These are phyloP conservation scores for Oryzias dopingdopingensis DNA, from an alignment of 2,797 vertebrate species.

Conservation along the genomic window DNA sequence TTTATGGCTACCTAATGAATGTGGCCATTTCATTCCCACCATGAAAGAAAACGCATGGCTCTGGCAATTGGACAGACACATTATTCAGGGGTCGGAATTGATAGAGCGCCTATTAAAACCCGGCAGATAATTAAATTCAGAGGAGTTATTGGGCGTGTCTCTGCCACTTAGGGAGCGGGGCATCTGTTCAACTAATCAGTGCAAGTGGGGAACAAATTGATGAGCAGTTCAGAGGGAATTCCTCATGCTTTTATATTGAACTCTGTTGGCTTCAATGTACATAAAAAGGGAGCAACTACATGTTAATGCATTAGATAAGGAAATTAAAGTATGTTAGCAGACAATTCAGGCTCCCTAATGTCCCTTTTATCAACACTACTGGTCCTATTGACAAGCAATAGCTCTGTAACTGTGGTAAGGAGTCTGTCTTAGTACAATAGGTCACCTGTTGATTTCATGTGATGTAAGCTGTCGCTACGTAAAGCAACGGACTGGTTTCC, in stretches of 20 bases:
- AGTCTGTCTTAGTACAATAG: conserved; percentile 40
- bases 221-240: not conserved
- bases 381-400: conserved; percentile 32
- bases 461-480: conserved; percentile 34
- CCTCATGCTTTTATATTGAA: not conserved
- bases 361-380: conserved; percentile 19
- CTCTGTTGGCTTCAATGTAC: conserved; percentile 11
- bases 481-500: conserved; percentile 65
- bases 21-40: conserved; percentile 44
- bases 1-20: conserved; percentile 48
- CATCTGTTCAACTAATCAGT: not conserved
- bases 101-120: conserved; percentile 39
- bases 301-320: conserved; percentile 1
- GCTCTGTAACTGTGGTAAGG: conserved; percentile 43
- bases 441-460: conserved; percentile 53
- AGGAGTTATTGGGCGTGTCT: conserved; percentile 17
- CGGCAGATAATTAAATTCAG: conserved; percentile 37
- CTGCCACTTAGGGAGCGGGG: conserved; percentile 14
- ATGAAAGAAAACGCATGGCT: conserved; percentile 39
- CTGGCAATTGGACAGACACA: conserved; percentile 10
- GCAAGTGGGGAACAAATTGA: not conserved
- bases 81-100: conserved; percentile 42
- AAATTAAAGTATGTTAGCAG: conserved; percentile 13
- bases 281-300: conserved; percentile 18
- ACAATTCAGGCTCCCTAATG: conserved; percentile 3